A percentile compares a stretch with the other conserved stretches of the same genome.
Conservation (phyloP, 2,797 vertebrate species). For the Mareca penelope region DNA sequence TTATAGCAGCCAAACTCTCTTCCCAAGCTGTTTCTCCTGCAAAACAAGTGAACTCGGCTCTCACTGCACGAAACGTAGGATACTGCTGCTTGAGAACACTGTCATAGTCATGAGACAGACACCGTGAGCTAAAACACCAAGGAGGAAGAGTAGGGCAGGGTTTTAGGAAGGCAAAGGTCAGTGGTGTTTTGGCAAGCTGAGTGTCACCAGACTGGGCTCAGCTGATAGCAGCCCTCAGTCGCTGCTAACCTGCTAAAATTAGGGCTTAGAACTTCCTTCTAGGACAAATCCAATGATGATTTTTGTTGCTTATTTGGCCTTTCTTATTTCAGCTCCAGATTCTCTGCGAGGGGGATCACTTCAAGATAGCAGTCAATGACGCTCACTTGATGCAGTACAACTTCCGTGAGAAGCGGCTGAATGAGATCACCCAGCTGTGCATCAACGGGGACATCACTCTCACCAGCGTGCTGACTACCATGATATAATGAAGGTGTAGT, state of each 20-base stretch:
- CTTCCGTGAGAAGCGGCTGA: slow-evolving; percentile 84
- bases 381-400: slow-evolving; percentile 88
- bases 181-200: background rate
- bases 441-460: slow-evolving; percentile 86
- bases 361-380: slow-evolving; percentile 89
- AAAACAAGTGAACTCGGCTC: background rate
- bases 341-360: slow-evolving; percentile 86
- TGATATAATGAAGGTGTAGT: slow-evolving; percentile 75
- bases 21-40: background rate
- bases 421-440: slow-evolving; percentile 82
- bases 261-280: no score
- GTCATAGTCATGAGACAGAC: accelerated
- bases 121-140: accelerated
- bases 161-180: background rate
- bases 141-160: background rate
- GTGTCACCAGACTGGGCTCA: background rate
- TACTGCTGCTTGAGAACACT: background rate
- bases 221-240: background rate
- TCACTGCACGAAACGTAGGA: accelerated
- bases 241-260: accelerated
- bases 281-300: accelerated
- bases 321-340: slow-evolving; percentile 84
- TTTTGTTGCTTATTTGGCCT: background rate
- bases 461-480: slow-evolving; percentile 77
- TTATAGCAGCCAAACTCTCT: background rate